A percentile compares a stretch with the other conserved stretches of the same genome.
Conservation (phyloP, 2,113 vertebrate genomes). For the Dinomys branickii region DNA sequence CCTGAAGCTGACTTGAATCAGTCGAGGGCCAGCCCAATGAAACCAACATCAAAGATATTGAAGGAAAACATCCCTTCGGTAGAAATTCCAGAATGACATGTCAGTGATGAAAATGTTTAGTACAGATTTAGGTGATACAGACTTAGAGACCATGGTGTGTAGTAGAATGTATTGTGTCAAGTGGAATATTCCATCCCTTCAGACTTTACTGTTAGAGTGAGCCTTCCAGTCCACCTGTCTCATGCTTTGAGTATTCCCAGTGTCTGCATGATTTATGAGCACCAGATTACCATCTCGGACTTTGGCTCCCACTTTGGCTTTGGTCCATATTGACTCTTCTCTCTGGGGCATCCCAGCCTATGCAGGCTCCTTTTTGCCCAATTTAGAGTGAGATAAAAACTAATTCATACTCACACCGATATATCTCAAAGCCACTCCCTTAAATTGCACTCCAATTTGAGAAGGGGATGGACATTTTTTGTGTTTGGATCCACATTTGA, state of each 20-base stretch:
- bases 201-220: not conserved
- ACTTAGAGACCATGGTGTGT: not conserved
- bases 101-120: not conserved
- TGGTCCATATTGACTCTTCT: not conserved
- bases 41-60: not conserved
- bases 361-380: not conserved
- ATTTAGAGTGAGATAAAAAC: not conserved
- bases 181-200: not conserved
- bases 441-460: not conserved
- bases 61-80: not conserved
- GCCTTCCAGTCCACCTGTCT: not conserved
- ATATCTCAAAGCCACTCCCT: not conserved
- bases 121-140: not conserved
- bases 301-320: not conserved
- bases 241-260: not conserved
- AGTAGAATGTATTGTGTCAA: not conserved
- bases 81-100: not conserved
- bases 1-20: not conserved
- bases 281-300: not conserved
- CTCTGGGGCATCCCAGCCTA: no score
- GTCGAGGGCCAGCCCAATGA: not conserved
- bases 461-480: not conserved
- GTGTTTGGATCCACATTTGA: slow-evolving; percentile 15
- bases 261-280: not conserved
- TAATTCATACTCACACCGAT: not conserved